phyloP scores from a whole-genome alignment of 2,113 vertebrate genomes.

The Paralichthys olivaceus region DNA sequence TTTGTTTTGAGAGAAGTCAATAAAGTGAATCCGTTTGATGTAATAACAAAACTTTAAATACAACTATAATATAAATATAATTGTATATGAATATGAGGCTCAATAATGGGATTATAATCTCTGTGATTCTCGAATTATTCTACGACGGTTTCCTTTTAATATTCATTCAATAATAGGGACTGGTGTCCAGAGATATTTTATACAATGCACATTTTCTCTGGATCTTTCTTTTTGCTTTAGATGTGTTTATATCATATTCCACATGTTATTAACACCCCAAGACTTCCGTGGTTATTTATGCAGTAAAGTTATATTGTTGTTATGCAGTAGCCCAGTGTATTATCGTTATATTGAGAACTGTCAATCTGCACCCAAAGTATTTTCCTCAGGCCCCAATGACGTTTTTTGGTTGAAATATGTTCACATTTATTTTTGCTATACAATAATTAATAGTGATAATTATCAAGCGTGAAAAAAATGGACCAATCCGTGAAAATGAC shows the following conservation, averaged over 20 bases:
- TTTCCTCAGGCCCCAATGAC: neutral
- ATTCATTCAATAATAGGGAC: neutral
- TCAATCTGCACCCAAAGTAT: neutral
- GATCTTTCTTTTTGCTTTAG: neutral
- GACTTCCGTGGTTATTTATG: neutral
- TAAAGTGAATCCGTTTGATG: too few species aligned
- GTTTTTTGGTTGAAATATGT: neutral
- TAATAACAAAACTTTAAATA: too few species aligned
- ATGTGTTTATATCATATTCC: neutral
- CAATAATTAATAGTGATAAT: neutral
- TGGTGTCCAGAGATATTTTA: neutral
- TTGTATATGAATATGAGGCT: neutral
- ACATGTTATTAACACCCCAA: too few species aligned
- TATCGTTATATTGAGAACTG: neutral
- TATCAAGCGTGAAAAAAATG: neutral
- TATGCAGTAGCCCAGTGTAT: neutral
- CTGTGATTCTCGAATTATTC: too few species aligned
- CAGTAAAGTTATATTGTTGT: neutral
- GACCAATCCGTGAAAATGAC: neutral
- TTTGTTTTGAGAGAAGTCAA: too few species aligned
- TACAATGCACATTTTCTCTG: neutral
- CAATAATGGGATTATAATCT: neutral
- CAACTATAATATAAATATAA: neutral
- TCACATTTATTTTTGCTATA: neutral
- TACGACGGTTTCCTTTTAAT: neutral